Evolutionary conservation across 2,113 vertebrate species (phyloP), one percentile per base, ranked within the genome.

Genomic region (Accipiter virgatus): DNA sequence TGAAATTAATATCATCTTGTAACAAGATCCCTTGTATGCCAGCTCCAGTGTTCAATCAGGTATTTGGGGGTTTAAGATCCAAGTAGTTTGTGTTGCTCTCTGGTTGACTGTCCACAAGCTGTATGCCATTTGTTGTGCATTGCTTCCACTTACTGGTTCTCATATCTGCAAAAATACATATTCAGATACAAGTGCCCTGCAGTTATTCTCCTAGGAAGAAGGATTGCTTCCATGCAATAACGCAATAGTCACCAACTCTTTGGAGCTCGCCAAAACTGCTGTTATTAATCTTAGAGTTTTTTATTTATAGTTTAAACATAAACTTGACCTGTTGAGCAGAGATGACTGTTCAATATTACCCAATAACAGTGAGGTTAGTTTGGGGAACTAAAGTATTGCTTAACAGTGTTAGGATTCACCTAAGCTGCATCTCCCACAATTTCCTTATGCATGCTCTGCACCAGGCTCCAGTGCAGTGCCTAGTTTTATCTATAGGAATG

Each of bases 71-170:
- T 22, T 50, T 45, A 50, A 73, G 13, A 29, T 19, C 26, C 80
- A 71, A 45, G 43, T 1, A 59, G 21, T 20, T 74, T 85, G 10
- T 93, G 31, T 45, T 66, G 20, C 16, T 74, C 65, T 92, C 18
- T n/a, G 16, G 18, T 9, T 88, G 50, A 34, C 10, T 73, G 52
- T 84, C 40, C 77, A 47, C 40, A 66, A 61, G 25, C 21, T 0
- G 0, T 19, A 8, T 42, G 45, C 16, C 2, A 0, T 73, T 48
- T 45, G 31, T 36, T 40, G 10, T 8, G 11, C 21, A 14, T 56
- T n/a, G 17, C 43, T 63, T 53, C 42, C 70, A 40, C 42, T 42
- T 45, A 11, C 3, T 13, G 20, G 38, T 74, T 84, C 56, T n/a
- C 16, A 45, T 79, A 27, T 13, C 43, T 81, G 43, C 42, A 58